Evolutionary conservation across 2,888 invertebrate species (phyloP), one percentile per base, ranked within the genome.

Genomic region (Sarcophaga variegata): DNA sequence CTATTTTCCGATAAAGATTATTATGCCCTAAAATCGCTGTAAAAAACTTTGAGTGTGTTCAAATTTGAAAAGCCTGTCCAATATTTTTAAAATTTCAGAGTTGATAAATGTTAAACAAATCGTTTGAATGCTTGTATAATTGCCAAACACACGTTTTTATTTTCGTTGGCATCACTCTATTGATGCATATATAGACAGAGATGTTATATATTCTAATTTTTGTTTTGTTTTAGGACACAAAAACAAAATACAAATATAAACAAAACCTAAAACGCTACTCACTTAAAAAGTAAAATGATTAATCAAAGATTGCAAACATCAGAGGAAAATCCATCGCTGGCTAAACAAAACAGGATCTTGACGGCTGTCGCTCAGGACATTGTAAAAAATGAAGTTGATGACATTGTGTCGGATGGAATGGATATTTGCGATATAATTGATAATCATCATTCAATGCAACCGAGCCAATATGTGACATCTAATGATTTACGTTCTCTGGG

Each of bases 351-450:
- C 66, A 81, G 54, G 37, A 22, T 82, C 25, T 12, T 87, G 17
- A 62, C 79, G 17, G 72, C 78, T 22, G 64, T 85, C 27, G 54
- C 66, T 49, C 60, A 72, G 69, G 83, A 74, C 0, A 20, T 66
- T 20, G 49, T 67, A 27, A 64, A 59, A 25, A 75, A 74, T n/a
- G 74, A 81, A 0, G 70, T 81, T 63, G 85, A 85, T 25, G 70
- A 79, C 22, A 63, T 60, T 60, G 60, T 79, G 12, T 60, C 49
- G 1, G 69, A 83, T 63, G 74, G 81, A 14, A n/a, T 83, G 11
- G 64, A 83, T 45, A 67, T 82, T 3, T 60, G 74, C n/a, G 59
- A 83, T 66, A 47, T 79, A 47, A 47, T 88, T 45, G 81, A 86
- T 62, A 71, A 63, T 8, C 27, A 62, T 5, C 27, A 80, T 22